A percentile compares a stretch with the other conserved stretches of the same genome.
phyloP scores from a whole-genome alignment of 1,140 invertebrate species.

The Pseudomyrmex dendroicus region DNA sequence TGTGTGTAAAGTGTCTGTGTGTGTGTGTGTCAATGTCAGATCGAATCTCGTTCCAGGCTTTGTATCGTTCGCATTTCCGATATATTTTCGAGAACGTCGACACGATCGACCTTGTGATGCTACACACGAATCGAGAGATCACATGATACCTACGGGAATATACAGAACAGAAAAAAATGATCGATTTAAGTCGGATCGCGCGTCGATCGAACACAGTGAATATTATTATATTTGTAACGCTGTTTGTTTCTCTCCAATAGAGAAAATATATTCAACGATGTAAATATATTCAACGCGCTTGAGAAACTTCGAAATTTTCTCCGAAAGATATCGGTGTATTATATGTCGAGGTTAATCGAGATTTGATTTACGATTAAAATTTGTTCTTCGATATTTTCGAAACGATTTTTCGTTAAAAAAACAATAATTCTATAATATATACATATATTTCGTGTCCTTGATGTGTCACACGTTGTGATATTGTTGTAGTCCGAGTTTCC shows the following conservation, averaged over 20 bases:
- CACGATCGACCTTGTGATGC: background rate
- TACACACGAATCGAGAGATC: background rate
- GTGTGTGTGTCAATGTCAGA: background rate
- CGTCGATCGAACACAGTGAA: no score
- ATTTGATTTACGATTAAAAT: background rate
- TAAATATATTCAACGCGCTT: background rate
- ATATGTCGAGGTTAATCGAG: background rate
- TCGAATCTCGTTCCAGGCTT: conserved; percentile 24
- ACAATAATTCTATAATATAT: no score
- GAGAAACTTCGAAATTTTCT: conserved; percentile 19
- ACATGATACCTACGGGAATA: background rate
- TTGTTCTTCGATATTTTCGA: no score
- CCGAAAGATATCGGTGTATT: background rate
- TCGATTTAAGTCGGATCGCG: no score
- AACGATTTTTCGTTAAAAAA: no score
- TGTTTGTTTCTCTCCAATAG: no score
- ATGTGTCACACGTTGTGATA: no score
- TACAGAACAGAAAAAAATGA: no score
- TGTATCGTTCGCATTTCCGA: conserved; percentile 20
- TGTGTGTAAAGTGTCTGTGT: background rate
- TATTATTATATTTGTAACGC: no score
- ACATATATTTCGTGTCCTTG: no score
- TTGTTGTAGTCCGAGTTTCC: no score
- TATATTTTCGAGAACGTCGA: background rate
- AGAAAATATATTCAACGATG: no score